Evolutionary conservation across 1,140 invertebrate genomes (phyloP), one percentile per base, ranked within the genome.

Genomic region (Kradibia gibbosae): DNA sequence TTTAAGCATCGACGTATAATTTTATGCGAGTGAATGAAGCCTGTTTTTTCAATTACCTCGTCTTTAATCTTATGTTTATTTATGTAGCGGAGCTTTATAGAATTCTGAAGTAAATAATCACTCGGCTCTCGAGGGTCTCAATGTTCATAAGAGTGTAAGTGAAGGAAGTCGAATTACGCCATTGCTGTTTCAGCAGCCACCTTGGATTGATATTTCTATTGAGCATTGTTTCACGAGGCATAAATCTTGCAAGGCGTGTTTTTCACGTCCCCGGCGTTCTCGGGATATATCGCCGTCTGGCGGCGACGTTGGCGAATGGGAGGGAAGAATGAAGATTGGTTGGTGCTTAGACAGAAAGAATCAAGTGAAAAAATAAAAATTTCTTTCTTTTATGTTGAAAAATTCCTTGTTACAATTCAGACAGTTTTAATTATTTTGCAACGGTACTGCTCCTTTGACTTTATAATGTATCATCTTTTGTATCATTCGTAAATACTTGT

Each of bases 161-260:
- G 4, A 10, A 60, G 22, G 25, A 60, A 28, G 36, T 25, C 48
- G 39, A 55, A 31, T 75, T n/a, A 55, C 53, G 81, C 42, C 78
- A 48, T 65, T 76, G 85, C 83, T 79, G 82, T 83, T 80, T 81
- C 82, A 79, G 82, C 80, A 73, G 80, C 83, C 78, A 81, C 78
- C 25, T 78, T 67, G 83, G 83, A 88, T 88, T 88, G 86, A 88
- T 87, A 88, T 86, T 88, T 88, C 86, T 86, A 87, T 87, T 85
- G 83, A 81, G 84, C 83, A 87, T 87, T 87, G 86, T 88, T 85
- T 85, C 84, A 85, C 83, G 82, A 84, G 85, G 84, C 84, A 85
- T 87, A 87, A 87, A 88, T 87, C 86, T 87, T 50, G 39, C 42
- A 39, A 71, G 65, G 70, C 79, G 74, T 79, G 67, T 22, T 81